phyloP scores from a whole-genome alignment of 2,888 invertebrate genomes.

The Trypoxylon attenuatum region DNA sequence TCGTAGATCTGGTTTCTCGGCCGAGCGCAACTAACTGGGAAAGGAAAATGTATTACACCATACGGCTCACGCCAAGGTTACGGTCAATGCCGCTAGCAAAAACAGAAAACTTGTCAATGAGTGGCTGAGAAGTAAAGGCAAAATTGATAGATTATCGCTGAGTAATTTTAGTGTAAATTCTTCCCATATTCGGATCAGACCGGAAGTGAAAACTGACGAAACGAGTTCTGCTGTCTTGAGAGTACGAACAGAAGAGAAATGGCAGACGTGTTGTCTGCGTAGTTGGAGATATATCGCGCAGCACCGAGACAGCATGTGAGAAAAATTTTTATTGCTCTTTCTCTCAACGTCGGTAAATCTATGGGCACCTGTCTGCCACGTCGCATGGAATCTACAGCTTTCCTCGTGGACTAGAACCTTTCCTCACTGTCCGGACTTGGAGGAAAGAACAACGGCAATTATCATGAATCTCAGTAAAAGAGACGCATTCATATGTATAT shows the following conservation, averaged over 20 bases:
- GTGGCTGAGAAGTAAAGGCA: not conserved
- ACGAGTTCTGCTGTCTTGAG: conserved; percentile 24
- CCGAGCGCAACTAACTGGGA: too few species aligned
- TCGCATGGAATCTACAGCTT: not conserved
- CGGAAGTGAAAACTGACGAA: conserved; percentile 36
- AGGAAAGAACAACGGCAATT: too few species aligned
- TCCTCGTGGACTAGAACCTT: not conserved
- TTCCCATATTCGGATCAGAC: conserved; percentile 1
- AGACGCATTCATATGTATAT: too few species aligned
- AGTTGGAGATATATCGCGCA: conserved; percentile 4
- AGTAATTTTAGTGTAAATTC: conserved; percentile 1
- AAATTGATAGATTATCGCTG: not conserved
- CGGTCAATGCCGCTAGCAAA: not conserved
- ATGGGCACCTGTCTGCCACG: not conserved
- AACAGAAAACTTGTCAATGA: not conserved
- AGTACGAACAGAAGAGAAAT: not conserved
- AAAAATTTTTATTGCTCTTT: conserved; percentile 16
- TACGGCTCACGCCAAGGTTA: not conserved
- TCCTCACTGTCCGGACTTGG: not conserved
- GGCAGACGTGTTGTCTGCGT: conserved; percentile 12
- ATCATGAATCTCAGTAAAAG: too few species aligned
- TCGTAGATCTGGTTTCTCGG: too few species aligned
- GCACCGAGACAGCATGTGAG: conserved; percentile 26
- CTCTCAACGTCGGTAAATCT: not conserved
- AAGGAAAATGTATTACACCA: not conserved